Base-by-base conservation (phyloP, 2,113 vertebrate genomes). In the Esox niger region DNA sequence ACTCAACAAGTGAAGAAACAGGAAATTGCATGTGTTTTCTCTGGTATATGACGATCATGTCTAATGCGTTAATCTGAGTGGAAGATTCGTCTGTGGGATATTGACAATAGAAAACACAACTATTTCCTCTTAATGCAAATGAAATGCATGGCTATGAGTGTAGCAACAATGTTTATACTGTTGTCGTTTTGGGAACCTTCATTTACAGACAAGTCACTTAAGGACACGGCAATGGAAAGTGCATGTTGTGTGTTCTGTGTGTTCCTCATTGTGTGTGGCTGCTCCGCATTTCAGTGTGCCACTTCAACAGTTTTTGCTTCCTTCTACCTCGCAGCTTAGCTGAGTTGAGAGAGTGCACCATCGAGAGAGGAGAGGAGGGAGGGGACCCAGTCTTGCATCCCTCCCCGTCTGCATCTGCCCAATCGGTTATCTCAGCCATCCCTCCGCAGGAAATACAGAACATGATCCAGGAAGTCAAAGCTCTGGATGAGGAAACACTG, bases 381-480 rank as follows among this genome's bases (percentile, higher is more conserved):
- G 78, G 11, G 54, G 65, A 80, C 0, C 77, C 85, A 0, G 83
- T 0, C 0, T 80, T 23, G 59, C 82, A 25, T 68, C 85, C 56
- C 82, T 79, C 33, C 1, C 72, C 87, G 1, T 66, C 81, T 8
- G 70, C 66, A 33, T 77, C 73, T 2, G 90, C 92, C 33, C 94
- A 94, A 64, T 93, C 95, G 0, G 92, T 96, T 63, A 92, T 98
- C 78, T 95, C 95, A 62, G 88, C 93, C 46, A 91, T 99, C 76
- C 93, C 92, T 2, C 64, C 89, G 2, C 83, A 95, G 71, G 95
- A 95, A 55, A 79, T 96, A n/a, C 75, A 87, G 63, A 82, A 68
- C 29, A 92, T 98, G 70, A 92, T 97, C 9, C 90, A 95, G 77
- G 96, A 98, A 86, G 95, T 98, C 56, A 91, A 91, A 73, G 83